Base-by-base conservation (phyloP, 2,113 vertebrate genomes). In the Seriola aureovittata region DNA sequence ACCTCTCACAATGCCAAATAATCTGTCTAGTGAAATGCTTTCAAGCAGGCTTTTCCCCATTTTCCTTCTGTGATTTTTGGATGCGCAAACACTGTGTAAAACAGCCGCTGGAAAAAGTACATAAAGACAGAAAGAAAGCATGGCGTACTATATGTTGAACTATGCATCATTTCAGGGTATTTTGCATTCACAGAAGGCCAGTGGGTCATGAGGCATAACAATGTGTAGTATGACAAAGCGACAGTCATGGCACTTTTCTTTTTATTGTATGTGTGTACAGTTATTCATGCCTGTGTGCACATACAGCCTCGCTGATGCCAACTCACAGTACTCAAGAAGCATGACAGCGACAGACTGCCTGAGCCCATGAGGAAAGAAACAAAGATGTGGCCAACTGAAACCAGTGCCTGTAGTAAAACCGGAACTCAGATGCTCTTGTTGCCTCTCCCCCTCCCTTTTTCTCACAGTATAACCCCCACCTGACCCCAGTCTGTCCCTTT, bases 401-500 rank as follows among this genome's bases (percentile, higher is more conserved):
- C 1, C 16, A 9, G 29, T 12, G 2, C 32, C 3, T 3, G 5
- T 50, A n/a, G 16, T 34, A 19, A 65, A 38, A 60, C 46, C 46
- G 72, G 10, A 14, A n/a, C 21, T 66, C 42, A 11, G 9, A 48
- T 9, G 48, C 32, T 38, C 17, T 25, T 42, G 46, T 14, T 46
- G 57, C 13, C 25, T 23, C 54, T 19, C 13, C 57, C 34, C 42
- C n/a, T 34, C 8, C 38, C 21, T 5, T 13, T 13, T 6, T 25
- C 70, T 32, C 34, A 62, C 54, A 59, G 42, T 44, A 50, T 11
- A 38, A 75, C 73, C 75, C 12, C 52, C 3, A n/a, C 65, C 52
- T 46, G 55, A 71, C 83, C 67, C 57, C 36, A 0, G 42, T 68
- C 32, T n/a, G 79, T 14, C 60, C 69, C 65, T 66, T 32, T 75